Evolutionary conservation across 64 coral and sea anemone species (phyloP).

Genomic region (Stichodactyla helianthus): DNA sequence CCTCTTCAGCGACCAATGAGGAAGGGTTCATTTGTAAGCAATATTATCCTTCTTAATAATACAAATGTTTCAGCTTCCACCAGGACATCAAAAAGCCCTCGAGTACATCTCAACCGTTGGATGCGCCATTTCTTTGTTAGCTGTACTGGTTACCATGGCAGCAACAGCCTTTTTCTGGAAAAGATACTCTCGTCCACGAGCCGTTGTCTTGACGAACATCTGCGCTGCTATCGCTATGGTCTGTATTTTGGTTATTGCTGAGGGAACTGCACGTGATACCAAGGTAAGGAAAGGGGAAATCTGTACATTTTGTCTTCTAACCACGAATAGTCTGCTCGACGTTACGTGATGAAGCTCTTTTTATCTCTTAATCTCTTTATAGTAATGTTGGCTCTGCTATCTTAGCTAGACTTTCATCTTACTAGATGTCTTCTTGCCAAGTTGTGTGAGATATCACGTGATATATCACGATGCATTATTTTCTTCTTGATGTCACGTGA

Average conservation of each 20-base stretch:
- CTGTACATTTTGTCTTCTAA: too few relatives aligned
- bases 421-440: too few relatives aligned
- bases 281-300: constrained; percentile 9
- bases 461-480: too few relatives aligned
- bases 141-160: constrained; percentile 18
- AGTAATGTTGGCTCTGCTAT: too few relatives aligned
- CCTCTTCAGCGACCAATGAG: too few relatives aligned
- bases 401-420: too few relatives aligned
- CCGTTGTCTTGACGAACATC: constrained; percentile 41
- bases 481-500: too few relatives aligned
- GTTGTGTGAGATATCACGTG: too few relatives aligned
- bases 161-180: constrained; percentile 48
- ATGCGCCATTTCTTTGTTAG: constrained; percentile 38
- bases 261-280: constrained; percentile 39
- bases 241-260: constrained; percentile 52
- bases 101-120: constrained; percentile 40
- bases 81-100: constrained; percentile 8
- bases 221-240: constrained; percentile 34
- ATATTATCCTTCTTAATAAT: too few relatives aligned
- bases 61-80: constrained; percentile 5
- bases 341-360: background rate
- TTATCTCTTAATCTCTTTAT: background rate
- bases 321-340: too few relatives aligned
- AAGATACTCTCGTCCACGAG: constrained; percentile 17
- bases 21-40: too few relatives aligned